phyloP scores from a whole-genome alignment of 2,888 invertebrate genomes.

The Nomada fucata region DNA sequence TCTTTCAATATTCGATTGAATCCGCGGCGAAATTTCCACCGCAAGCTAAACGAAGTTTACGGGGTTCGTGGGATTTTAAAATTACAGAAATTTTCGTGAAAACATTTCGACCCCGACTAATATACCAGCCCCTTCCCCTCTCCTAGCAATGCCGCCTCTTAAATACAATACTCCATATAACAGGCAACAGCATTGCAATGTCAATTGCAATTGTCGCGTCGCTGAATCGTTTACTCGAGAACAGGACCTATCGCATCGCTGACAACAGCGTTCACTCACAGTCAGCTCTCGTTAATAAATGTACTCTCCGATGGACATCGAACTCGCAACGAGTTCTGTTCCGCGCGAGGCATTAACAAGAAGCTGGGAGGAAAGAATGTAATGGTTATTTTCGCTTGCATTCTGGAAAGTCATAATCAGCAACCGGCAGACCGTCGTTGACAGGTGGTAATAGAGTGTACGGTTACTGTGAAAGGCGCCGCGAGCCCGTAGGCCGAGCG shows the following conservation, averaged over 20 bases:
- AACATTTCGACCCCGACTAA: too few relatives aligned
- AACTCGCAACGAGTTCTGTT: neutral
- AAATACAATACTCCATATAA: too few relatives aligned
- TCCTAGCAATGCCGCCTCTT: too few relatives aligned
- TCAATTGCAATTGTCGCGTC: too few relatives aligned
- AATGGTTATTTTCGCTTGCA: conserved; percentile 43
- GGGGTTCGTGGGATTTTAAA: neutral
- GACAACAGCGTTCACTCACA: neutral
- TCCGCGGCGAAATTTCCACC: neutral
- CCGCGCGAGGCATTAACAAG: neutral
- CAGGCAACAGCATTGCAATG: too few relatives aligned
- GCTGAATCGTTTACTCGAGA: too few relatives aligned
- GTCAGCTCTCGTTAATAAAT: neutral
- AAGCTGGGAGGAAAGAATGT: neutral
- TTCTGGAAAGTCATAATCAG: conserved; percentile 47
- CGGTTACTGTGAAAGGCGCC: conserved; percentile 62
- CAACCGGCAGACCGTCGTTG: conserved; percentile 34
- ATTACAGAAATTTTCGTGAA: neutral
- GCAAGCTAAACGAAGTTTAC: neutral
- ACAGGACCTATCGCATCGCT: neutral
- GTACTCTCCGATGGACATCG: neutral
- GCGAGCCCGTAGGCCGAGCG: conserved; percentile 65
- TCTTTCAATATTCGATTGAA: conserved; percentile 25
- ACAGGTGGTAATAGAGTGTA: conserved; percentile 53
- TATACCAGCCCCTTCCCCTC: too few relatives aligned